phyloP scores from a whole-genome alignment of 1,140 invertebrate genomes.

The Delia radicum region DNA sequence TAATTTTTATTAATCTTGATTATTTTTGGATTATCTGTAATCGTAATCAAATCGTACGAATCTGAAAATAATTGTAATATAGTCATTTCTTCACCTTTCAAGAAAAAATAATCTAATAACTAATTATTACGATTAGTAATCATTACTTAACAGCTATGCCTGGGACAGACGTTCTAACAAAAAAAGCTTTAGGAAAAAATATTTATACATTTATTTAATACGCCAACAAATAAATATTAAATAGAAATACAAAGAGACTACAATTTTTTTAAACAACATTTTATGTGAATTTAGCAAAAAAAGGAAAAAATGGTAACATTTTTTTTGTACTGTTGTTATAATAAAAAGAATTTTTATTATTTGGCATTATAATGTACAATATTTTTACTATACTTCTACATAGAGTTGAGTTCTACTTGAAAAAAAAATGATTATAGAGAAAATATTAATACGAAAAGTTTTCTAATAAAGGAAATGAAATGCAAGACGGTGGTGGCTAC shows the following conservation, averaged over 20 bases:
- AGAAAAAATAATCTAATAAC: too few species aligned
- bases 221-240: neutral
- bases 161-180: too few species aligned
- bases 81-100: too few species aligned
- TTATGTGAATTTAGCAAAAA: neutral
- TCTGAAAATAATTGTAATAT: too few species aligned
- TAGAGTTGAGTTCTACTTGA: neutral
- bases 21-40: too few species aligned
- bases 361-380: neutral
- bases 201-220: neutral
- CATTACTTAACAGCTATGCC: too few species aligned
- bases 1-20: too few species aligned
- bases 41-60: too few species aligned
- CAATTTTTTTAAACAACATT: neutral
- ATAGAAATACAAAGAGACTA: neutral
- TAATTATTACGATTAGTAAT: too few species aligned
- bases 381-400: neutral
- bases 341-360: neutral
- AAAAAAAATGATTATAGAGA: neutral
- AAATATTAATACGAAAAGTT: slow-evolving; percentile 24
- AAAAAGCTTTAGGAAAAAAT: neutral
- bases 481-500: slow-evolving; percentile 11
- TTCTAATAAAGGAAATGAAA: slow-evolving; percentile 21
- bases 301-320: neutral
- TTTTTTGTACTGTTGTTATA: neutral